Base-by-base conservation (phyloP, 1,140 invertebrate species). In the Tetranychus urticae region DNA sequence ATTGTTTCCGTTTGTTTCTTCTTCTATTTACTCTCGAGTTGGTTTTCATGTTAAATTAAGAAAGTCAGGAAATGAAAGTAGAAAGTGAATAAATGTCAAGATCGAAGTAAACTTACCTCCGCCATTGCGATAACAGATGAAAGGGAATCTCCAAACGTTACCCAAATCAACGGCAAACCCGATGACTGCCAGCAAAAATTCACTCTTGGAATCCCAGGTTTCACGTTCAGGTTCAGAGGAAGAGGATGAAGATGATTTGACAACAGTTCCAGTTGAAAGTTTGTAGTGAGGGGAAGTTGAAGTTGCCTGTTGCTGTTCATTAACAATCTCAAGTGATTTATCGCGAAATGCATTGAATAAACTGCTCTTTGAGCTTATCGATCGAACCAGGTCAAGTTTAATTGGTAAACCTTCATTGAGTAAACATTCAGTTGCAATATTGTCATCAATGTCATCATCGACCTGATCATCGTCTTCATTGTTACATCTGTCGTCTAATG, bases 161-260 rank as follows among this genome's bases (percentile, higher is more conserved):
- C 86, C 86, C 63, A 92, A 75, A 73, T 90, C 87, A 1, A 91
- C 87, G 0, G 87, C 87, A 66, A 90, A 90, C 2, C 87, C 87
- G 65, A 91, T 88, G 62, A 91, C 86, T 31, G 88, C 90, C 3
- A 94, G 77, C 13, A 94, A 78, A 72, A 93, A 93, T 70, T 94
- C 89, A 3, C 85, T 82, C 65, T 89, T 89, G 33, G 85, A 86
- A 12, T 81, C 82, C 86, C 86, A 89, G 0, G 84, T 88, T 70
- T 88, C 85, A 13, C 57, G 57, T 31, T 58, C 57, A 45, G n/a
- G n/a, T 31, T 58, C 42, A 7, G 33, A n/a, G 14, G 33, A 23
- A 3, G 54, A 23, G 14, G 14, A 55, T 55, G 14, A 23, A 3
- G 14, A 5, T 55, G 14, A 55, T 55, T 55, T 55, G 4, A 2